A percentile compares a stretch with the other conserved stretches of the same genome.
phyloP scores from a whole-genome alignment of 2,888 invertebrate genomes.

The Drosophila borealis region DNA sequence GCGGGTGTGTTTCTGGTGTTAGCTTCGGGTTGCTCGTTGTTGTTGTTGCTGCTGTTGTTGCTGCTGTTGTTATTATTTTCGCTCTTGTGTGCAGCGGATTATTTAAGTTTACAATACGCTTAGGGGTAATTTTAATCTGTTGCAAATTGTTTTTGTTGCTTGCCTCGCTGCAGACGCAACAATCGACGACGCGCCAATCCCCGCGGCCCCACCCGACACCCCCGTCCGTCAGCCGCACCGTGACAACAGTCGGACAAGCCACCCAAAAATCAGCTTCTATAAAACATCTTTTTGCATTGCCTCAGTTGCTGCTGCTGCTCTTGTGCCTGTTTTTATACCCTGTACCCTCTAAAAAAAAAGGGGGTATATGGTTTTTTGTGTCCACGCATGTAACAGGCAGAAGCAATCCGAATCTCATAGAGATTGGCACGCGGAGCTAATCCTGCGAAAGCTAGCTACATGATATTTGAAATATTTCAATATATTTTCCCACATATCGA shows the following conservation, averaged over 20 bases:
- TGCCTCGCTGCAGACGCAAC: slow-evolving; percentile 8
- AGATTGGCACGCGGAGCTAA: too few relatives aligned
- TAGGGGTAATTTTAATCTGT: slow-evolving; percentile 84
- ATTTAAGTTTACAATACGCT: slow-evolving; percentile 82
- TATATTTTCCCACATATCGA: too few relatives aligned
- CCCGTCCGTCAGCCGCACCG: not conserved
- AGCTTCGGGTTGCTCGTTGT: not conserved
- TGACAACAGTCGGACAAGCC: not conserved
- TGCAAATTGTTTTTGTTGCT: slow-evolving; percentile 83
- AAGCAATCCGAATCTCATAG: too few relatives aligned
- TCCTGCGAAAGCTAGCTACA: too few relatives aligned
- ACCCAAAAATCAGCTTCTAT: slow-evolving; percentile 43
- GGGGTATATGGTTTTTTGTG: too few relatives aligned
- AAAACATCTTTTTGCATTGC: slow-evolving; percentile 58
- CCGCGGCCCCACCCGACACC: not conserved
- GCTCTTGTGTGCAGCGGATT: slow-evolving; percentile 59
- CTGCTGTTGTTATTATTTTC: not conserved
- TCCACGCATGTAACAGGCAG: too few relatives aligned
- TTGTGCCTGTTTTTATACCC: too few relatives aligned
- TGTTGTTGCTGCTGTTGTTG: not conserved
- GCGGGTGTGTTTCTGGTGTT: not conserved
- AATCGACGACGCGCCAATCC: slow-evolving; percentile 10
- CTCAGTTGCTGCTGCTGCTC: slow-evolving; percentile 13
- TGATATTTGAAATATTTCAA: too few relatives aligned
- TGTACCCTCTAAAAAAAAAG: too few relatives aligned